These are phyloP conservation scores for Micoletzkya japonica DNA, from an alignment of 2,888 invertebrate species.

Conservation along the genomic window DNA sequence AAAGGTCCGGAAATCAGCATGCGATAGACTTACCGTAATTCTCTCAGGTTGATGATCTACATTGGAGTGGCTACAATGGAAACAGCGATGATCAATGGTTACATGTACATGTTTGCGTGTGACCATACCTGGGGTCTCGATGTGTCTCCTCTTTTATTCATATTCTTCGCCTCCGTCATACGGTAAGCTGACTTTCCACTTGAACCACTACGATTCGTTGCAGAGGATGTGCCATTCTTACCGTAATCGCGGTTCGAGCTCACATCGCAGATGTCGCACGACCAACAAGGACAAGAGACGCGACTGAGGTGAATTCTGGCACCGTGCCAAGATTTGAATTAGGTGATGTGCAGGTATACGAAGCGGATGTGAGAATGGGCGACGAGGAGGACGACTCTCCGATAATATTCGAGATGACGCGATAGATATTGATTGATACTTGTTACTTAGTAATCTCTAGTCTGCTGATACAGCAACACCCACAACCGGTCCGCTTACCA, in stretches of 20 bases:
- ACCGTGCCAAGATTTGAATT: too few relatives aligned
- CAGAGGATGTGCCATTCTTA: slow-evolving; percentile 38
- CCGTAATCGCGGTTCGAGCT: slow-evolving; percentile 40
- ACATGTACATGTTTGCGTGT: slow-evolving; percentile 44
- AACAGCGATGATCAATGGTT: slow-evolving; percentile 46
- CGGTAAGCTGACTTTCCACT: slow-evolving; percentile 29
- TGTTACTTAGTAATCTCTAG: not conserved
- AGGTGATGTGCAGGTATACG: slow-evolving; percentile 39
- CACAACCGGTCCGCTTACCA: too few relatives aligned
- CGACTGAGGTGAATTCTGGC: slow-evolving; percentile 33
- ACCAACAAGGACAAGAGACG: slow-evolving; percentile 44
- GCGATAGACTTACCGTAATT: not conserved
- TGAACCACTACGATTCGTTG: not conserved
- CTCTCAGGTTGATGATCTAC: slow-evolving; percentile 38
- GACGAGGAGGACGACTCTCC: slow-evolving; percentile 48
- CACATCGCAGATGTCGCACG: slow-evolving; percentile 33
- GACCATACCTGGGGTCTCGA: slow-evolving; percentile 45
- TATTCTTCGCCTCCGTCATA: slow-evolving; percentile 28
- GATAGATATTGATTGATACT: slow-evolving; percentile 5
- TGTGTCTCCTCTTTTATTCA: slow-evolving; percentile 33
- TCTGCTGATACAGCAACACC: too few relatives aligned
- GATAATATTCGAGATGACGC: slow-evolving; percentile 45
- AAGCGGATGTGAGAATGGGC: slow-evolving; percentile 33
- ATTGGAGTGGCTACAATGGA: slow-evolving; percentile 47
- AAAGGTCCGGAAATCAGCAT: slow-evolving; percentile 14